Evolutionary conservation across 2,797 vertebrate species (phyloP).

Genomic region (Ciconia nigra): DNA sequence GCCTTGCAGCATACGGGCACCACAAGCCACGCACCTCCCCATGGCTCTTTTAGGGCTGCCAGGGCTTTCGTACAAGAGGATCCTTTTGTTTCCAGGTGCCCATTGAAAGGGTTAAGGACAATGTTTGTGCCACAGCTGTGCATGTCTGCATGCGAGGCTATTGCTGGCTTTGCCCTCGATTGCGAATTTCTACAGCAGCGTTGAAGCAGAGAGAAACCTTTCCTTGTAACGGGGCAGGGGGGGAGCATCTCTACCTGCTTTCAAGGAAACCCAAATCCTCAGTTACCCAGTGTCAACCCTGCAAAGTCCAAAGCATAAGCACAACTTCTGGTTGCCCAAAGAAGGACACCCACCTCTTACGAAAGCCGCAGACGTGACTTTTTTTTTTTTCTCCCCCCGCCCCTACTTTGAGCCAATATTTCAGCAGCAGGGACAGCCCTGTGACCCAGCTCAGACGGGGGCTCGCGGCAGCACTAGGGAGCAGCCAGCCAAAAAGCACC

Average conservation of each 20-base stretch:
- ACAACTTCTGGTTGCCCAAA: background rate
- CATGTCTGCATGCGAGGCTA: constrained; percentile 67
- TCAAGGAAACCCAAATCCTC: background rate
- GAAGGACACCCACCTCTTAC: background rate
- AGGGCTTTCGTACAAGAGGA: background rate
- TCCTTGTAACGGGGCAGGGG: background rate
- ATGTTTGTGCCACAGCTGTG: constrained; percentile 25
- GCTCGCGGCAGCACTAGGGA: rapidly evolving
- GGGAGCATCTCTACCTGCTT: background rate
- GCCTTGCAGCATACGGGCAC: rapidly evolving
- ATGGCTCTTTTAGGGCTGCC: rapidly evolving
- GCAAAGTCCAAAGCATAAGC: background rate
- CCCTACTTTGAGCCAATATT: rapidly evolving
- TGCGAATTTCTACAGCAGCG: background rate
- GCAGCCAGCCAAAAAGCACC: background rate
- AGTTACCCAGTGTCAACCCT: background rate
- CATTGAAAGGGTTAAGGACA: constrained; percentile 63
- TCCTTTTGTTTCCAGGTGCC: background rate
- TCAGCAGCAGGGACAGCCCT: background rate
- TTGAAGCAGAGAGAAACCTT: background rate
- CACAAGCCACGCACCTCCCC: background rate
- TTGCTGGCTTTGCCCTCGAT: constrained; percentile 38
- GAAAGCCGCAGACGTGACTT: background rate
- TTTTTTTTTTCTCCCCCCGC: too few relatives aligned
- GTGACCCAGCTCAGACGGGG: background rate